Evolutionary conservation across 1,140 invertebrate genomes (phyloP).

Genomic region (Atopsyche davidsoni): DNA sequence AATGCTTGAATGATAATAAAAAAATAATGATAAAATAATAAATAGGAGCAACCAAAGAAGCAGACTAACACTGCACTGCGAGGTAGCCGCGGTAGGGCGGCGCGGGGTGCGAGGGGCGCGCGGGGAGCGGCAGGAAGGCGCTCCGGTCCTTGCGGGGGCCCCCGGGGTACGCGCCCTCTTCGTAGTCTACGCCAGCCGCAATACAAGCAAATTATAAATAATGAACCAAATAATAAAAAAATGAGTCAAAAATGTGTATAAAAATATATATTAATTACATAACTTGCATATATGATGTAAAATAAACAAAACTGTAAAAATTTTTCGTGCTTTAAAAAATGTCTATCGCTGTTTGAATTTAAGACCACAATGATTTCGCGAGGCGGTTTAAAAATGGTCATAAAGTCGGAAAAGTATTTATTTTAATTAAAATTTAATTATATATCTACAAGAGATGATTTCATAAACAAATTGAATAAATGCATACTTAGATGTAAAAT

Average conservation of each 20-base stretch:
- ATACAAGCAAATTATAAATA: slow-evolving; percentile 15
- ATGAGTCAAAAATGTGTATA: slow-evolving; percentile 16
- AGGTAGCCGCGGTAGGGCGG: slow-evolving; percentile 58
- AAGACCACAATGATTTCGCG: too few relatives aligned
- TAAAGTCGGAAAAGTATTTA: too few relatives aligned
- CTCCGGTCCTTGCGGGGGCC: slow-evolving; percentile 38
- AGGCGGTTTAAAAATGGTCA: too few relatives aligned
- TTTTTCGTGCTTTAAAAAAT: too few relatives aligned
- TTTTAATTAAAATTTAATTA: too few relatives aligned
- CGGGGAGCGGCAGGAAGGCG: slow-evolving; percentile 47
- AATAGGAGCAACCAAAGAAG: too few relatives aligned
- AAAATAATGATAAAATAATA: slow-evolving; percentile 34
- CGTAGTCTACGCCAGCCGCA: slow-evolving; percentile 23
- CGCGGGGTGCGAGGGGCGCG: slow-evolving; percentile 50
- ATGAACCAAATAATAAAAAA: slow-evolving; percentile 7
- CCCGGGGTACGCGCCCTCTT: slow-evolving; percentile 10
- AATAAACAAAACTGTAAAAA: too few relatives aligned
- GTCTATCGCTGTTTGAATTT: too few relatives aligned
- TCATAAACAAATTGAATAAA: too few relatives aligned
- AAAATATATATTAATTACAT: neutral
- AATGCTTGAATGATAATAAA: slow-evolving; percentile 23
- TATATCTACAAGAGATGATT: too few relatives aligned
- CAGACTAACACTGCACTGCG: slow-evolving; percentile 58
- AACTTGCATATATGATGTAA: neutral
- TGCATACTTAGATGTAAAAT: too few relatives aligned